phyloP scores from a whole-genome alignment of 2,888 invertebrate species.

The Anoncus sp. region DNA sequence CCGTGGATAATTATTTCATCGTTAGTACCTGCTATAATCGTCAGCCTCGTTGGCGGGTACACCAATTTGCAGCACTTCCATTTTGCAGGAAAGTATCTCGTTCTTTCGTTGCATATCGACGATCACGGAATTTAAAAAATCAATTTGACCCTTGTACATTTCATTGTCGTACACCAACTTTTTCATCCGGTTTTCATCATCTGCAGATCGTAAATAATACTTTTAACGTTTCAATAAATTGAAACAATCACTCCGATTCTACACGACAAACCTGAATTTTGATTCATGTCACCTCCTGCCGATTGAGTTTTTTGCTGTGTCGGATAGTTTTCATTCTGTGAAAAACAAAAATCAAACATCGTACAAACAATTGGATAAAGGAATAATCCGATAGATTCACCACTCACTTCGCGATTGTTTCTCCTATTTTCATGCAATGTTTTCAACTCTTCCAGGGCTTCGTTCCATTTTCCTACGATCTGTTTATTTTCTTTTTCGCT shows the following conservation, averaged over 20 bases:
- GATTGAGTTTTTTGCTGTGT: constrained; percentile 65
- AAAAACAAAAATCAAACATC: constrained; percentile 7
- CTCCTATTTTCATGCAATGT: constrained; percentile 74
- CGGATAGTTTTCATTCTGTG: constrained; percentile 57
- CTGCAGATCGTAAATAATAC: constrained; percentile 33
- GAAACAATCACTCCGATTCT: constrained; percentile 54
- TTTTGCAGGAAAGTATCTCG: constrained; percentile 90
- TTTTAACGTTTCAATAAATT: constrained; percentile 37
- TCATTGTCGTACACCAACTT: constrained; percentile 86
- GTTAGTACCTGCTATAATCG: constrained; percentile 84
- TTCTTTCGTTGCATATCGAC: constrained; percentile 98
- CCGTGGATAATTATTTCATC: constrained; percentile 6
- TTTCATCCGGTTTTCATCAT: constrained; percentile 63
- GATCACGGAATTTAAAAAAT: constrained; percentile 98
- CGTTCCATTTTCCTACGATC: constrained; percentile 71
- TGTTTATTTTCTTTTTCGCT: constrained; percentile 78
- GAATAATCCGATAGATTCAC: neutral
- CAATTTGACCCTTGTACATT: constrained; percentile 89
- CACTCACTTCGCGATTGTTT: constrained; percentile 73
- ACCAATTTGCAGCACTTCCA: constrained; percentile 91
- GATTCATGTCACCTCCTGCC: constrained; percentile 69
- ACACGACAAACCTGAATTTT: constrained; percentile 68
- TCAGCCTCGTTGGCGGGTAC: constrained; percentile 83
- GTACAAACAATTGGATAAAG: neutral
- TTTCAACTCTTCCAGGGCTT: constrained; percentile 73